Conservation (phyloP, 2,888 invertebrate genomes). For the Pomacea canaliculata region DNA sequence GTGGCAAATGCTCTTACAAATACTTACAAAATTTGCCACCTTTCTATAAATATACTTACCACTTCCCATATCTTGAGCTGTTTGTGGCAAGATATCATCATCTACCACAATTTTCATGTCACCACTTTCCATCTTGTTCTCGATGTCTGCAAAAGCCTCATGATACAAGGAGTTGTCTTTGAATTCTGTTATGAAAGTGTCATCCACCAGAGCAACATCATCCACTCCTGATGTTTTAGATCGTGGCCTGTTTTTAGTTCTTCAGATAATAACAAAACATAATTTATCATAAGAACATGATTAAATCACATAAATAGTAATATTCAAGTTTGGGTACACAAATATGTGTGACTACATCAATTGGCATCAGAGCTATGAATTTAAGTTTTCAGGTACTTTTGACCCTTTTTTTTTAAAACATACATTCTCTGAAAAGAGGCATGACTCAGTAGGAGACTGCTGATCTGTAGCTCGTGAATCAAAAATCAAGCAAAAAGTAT, state of each 20-base stretch:
- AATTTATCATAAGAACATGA: not conserved
- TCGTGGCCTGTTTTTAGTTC: constrained; percentile 6
- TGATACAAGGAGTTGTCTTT: constrained; percentile 55
- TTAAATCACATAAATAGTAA: not conserved
- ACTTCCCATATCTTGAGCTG: constrained; percentile 67
- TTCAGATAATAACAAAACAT: not conserved
- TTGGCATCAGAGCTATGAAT: no score
- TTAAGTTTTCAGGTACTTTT: no score
- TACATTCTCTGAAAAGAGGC: no score
- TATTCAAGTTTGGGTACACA: no score
- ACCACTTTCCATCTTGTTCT: constrained; percentile 32
- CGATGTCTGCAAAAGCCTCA: constrained; percentile 55
- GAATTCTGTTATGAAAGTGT: constrained; percentile 60
- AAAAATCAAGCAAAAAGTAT: no score
- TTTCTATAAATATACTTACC: constrained; percentile 40
- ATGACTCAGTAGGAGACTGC: no score
- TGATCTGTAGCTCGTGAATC: no score
- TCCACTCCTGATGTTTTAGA: constrained; percentile 49
- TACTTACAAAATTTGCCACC: no score
- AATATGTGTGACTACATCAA: no score
- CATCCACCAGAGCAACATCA: constrained; percentile 59
- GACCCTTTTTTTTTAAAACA: no score
- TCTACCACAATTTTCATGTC: constrained; percentile 37
- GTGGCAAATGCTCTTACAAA: no score
- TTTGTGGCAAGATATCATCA: constrained; percentile 63